Evolutionary conservation across 2,888 invertebrate genomes (phyloP).

Genomic region (Drosophila demipolita): DNA sequence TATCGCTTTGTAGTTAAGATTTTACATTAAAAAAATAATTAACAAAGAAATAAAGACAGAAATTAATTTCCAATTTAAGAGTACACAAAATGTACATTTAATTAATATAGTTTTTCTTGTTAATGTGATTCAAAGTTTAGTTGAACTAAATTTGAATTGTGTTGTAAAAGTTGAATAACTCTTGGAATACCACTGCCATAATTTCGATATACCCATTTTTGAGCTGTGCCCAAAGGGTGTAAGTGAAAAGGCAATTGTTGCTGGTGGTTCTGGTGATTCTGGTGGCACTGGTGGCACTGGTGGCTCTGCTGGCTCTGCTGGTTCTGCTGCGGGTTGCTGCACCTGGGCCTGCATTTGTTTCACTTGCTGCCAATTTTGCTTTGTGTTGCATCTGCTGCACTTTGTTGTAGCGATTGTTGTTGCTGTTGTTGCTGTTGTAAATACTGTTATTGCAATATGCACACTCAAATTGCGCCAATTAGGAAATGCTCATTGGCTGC

Average conservation of each 20-base stretch:
- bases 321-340: constrained; percentile 35
- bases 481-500: constrained; percentile 68
- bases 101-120: neutral
- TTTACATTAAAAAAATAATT: neutral
- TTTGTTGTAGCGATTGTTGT: constrained; percentile 14
- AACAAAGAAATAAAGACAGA: neutral
- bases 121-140: neutral
- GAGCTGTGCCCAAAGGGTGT: constrained; percentile 7
- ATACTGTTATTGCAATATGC: constrained; percentile 66
- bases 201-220: constrained; percentile 12
- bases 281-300: neutral
- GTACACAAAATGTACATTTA: neutral
- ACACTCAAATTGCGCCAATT: constrained; percentile 79
- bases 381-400: constrained; percentile 46
- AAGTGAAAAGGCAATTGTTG: constrained; percentile 49
- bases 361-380: constrained; percentile 53
- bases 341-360: constrained; percentile 49
- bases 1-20: neutral
- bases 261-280: constrained; percentile 11
- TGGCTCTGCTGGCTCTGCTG: neutral
- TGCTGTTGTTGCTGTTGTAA: constrained; percentile 29
- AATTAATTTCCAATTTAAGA: neutral
- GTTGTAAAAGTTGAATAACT: neutral
- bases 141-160: neutral
- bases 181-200: neutral